Evolutionary conservation across 2,797 vertebrate genomes (phyloP).

Genomic region (Morelia viridis): DNA sequence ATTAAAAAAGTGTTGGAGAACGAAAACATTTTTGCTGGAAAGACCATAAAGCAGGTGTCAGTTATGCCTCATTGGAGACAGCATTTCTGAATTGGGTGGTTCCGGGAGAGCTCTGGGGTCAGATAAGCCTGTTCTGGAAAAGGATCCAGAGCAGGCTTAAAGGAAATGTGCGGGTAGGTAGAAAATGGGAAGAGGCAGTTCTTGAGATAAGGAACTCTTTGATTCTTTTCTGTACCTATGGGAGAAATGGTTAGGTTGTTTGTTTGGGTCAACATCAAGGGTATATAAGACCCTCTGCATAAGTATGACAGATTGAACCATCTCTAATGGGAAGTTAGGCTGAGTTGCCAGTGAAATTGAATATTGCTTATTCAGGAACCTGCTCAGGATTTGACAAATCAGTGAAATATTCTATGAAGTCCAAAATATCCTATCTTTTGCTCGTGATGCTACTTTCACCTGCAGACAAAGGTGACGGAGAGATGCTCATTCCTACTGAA

Average conservation of each 20-base stretch:
- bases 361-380: not conserved
- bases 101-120: too few relatives aligned
- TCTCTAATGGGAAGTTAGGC: not conserved
- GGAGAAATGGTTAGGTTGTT: not conserved
- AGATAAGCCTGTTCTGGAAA: not conserved
- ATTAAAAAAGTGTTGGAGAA: not conserved
- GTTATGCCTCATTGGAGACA: too few relatives aligned
- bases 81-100: too few relatives aligned
- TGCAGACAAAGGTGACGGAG: not conserved
- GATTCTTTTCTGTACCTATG: not conserved
- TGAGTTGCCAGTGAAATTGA: not conserved
- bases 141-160: not conserved
- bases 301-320: not conserved
- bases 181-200: not conserved
- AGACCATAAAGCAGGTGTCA: not conserved
- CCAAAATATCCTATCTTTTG: not conserved
- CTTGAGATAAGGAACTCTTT: slow-evolving; percentile 5
- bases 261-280: not conserved
- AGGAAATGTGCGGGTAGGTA: not conserved
- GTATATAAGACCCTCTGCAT: not conserved
- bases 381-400: not conserved
- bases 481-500: not conserved
- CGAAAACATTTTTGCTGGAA: not conserved
- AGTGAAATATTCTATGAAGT: not conserved
- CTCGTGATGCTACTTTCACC: not conserved